A percentile compares a stretch with the other conserved stretches of the same genome.
phyloP scores from a whole-genome alignment of 2,797 vertebrate genomes.

The Pantherophis vulpinus region DNA sequence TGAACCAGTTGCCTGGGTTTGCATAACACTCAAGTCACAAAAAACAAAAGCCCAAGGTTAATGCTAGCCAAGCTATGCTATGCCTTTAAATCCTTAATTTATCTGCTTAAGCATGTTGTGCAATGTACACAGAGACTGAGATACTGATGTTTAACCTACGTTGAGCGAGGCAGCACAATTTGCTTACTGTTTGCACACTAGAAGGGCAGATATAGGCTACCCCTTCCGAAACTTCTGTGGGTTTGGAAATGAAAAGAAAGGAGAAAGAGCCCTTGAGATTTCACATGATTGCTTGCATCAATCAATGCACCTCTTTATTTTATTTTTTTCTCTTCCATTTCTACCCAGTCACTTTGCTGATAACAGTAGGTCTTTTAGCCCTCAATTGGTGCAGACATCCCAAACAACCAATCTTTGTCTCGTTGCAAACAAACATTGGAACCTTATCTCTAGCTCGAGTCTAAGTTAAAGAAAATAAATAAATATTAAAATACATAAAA shows the following conservation, averaged over 20 bases:
- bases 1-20: not conserved
- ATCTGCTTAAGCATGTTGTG: not conserved
- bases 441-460: not conserved
- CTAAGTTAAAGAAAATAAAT: not conserved
- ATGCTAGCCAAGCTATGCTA: not conserved
- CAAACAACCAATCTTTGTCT: not conserved
- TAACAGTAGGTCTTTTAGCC: not conserved
- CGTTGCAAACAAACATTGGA: not conserved
- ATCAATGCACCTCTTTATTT: not conserved
- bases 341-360: not conserved
- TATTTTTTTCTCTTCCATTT: not conserved
- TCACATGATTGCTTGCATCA: not conserved
- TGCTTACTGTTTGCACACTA: not conserved
- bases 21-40: not conserved
- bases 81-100: not conserved
- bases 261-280: not conserved
- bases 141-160: not conserved
- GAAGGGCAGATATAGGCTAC: not conserved
- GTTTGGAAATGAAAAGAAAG: not conserved
- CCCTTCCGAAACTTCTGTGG: not conserved
- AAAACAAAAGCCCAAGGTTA: not conserved
- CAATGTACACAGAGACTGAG: not conserved
- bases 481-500: slow-evolving; percentile 15
- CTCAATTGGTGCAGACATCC: not conserved
- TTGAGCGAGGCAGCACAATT: not conserved